phyloP scores from a whole-genome alignment of 2,888 invertebrate genomes.

The Pachycephus smyrnensis region DNA sequence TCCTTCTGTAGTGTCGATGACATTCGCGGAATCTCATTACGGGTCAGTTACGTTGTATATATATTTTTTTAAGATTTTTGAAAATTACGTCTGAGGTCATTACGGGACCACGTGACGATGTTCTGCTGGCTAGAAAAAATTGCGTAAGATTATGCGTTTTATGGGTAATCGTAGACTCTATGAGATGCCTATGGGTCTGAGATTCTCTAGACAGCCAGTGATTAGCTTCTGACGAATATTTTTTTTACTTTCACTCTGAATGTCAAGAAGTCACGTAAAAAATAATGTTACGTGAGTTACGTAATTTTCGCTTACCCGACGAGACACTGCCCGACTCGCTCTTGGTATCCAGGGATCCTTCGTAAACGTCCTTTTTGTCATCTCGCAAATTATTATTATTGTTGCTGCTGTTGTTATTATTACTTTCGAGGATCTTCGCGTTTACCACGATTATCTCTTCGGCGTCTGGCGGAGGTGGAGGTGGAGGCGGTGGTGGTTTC shows the following conservation, averaged over 20 bases:
- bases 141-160: neutral
- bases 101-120: neutral
- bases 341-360: constrained; percentile 40
- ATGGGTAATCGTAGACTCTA: neutral
- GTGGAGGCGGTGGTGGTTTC: constrained; percentile 60
- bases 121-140: neutral
- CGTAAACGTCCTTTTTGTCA: constrained; percentile 46
- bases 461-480: constrained; percentile 61
- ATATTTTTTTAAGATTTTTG: neutral
- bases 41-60: neutral
- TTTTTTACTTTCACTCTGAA: neutral
- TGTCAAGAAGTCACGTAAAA: neutral
- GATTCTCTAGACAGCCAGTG: neutral
- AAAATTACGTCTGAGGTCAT: neutral
- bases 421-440: constrained; percentile 36
- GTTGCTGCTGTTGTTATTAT: neutral
- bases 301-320: neutral
- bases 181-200: neutral
- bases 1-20: neutral
- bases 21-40: neutral
- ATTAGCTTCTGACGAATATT: neutral
- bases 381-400: constrained; percentile 32
- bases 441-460: constrained; percentile 50
- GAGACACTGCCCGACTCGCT: constrained; percentile 40
- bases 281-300: neutral